Base-by-base conservation (phyloP, 2,113 vertebrate genomes). In the Syngnathus floridae region DNA sequence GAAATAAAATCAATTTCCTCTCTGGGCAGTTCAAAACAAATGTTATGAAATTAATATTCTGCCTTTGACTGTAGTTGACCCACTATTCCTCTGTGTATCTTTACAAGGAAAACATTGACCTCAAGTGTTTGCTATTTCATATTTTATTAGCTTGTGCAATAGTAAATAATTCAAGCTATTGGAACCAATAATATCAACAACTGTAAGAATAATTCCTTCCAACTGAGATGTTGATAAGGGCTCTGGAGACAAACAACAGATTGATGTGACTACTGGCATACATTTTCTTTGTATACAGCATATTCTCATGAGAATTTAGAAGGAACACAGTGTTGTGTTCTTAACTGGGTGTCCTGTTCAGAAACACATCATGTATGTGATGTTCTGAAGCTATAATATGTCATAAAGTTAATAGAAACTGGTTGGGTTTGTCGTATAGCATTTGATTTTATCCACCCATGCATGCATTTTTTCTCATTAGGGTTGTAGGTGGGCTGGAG, bases 1-100 rank as follows among this genome's bases (percentile, higher is more conserved):
- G 48, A 38, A 72, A 67, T 62, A 72, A 66, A 64, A 62, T n/a
- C 19, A 57, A 31, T 54, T 71, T 57, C 46, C 52, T 36, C 37
- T 36, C 49, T 43, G 57, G 13, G 43, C 2, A 31, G 35, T 43
- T 62, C 51, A 67, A 62, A 70, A 48, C 49, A 37, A 61, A 49
- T 37, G 22, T 31, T 35, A 56, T 49, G 1, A 0, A 58, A 65
- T 70, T 40, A 67, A 65, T 45, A 49, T 48, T n/a, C 37, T 41
- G 48, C 4, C 16, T 65, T 21, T 51, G 40, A 19, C 63, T 62
- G 26, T 19, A 62, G 13, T 11, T 60, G 57, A 60, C 37, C 37
- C 57, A 60, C 57, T 21, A 60, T n/a, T 43, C 36, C 26, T 43
- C 43, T 63, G 17, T 36, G 12, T 19, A 49, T 63, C 26, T 48